phyloP scores from a whole-genome alignment of 2,113 vertebrate species.

The Trogon surrucura region DNA sequence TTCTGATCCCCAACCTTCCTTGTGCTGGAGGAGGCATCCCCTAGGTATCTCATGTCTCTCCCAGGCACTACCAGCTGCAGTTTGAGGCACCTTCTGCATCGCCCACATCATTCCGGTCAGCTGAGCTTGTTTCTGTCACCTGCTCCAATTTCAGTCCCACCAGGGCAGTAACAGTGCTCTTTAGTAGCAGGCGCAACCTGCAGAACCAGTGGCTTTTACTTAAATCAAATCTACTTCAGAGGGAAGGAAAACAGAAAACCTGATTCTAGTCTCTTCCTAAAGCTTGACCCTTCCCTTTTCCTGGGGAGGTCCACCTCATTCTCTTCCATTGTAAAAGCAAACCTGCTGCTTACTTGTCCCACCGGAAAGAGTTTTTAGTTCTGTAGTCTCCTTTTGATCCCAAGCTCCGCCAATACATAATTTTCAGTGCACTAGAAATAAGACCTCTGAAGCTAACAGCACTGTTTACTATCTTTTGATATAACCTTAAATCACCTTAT shows the following conservation, averaged over 20 bases:
- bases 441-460: not conserved
- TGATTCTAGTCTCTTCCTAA: not conserved
- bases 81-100: not conserved
- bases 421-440: not conserved
- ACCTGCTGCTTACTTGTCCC: not conserved
- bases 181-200: not conserved
- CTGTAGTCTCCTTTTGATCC: not conserved
- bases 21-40: not conserved
- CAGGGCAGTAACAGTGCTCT: not conserved
- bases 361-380: not conserved
- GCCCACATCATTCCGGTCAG: not conserved
- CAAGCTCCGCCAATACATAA: not conserved
- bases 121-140: not conserved
- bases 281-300: not conserved
- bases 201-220: not conserved
- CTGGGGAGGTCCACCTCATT: not conserved
- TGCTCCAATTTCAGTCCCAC: not conserved
- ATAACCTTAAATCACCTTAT: not conserved
- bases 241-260: not conserved
- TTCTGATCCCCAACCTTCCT: not conserved
- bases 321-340: not conserved
- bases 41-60: not conserved
- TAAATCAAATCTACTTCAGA: not conserved
- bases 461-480: not conserved
- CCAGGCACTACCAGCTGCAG: not conserved